phyloP scores from a whole-genome alignment of 2,797 vertebrate genomes.

The Austrolebias charrua region DNA sequence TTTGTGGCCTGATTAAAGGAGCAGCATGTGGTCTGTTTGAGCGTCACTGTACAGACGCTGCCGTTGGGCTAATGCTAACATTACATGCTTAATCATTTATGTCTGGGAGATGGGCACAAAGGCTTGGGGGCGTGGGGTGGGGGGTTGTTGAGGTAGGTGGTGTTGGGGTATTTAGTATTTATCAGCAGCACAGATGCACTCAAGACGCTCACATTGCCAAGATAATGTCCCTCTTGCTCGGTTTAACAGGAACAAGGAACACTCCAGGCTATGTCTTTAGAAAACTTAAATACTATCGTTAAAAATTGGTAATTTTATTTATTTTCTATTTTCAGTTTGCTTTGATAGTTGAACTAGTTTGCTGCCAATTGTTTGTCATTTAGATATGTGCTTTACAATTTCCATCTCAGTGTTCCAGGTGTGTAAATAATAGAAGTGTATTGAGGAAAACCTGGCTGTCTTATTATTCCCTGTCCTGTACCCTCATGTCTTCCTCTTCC shows the following conservation, averaged over 20 bases:
- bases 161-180: constrained; percentile 63
- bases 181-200: constrained; percentile 63
- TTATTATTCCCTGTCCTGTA: constrained; percentile 21
- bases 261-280: constrained; percentile 41
- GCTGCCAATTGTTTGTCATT: constrained; percentile 11
- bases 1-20: constrained; percentile 80
- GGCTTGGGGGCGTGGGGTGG: constrained; percentile 31
- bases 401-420: constrained; percentile 49
- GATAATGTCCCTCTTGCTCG: constrained; percentile 54
- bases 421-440: constrained; percentile 48
- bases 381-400: constrained; percentile 48
- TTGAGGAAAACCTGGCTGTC: constrained; percentile 58
- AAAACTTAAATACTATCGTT: constrained; percentile 49
- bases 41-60: constrained; percentile 57
- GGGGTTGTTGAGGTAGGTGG: constrained; percentile 15
- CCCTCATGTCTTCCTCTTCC: constrained; percentile 40
- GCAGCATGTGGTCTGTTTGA: constrained; percentile 75
- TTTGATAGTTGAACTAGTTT: constrained; percentile 29
- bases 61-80: constrained; percentile 74
- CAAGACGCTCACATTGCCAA: constrained; percentile 56
- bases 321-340: constrained; percentile 15
- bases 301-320: constrained; percentile 24
- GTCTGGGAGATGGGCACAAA: constrained; percentile 74
- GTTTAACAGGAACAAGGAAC: constrained; percentile 45
- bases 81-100: constrained; percentile 80